Percentiles rank a stretch among this genome's conserved stretches.
Evolutionary conservation across 2,888 invertebrate genomes (phyloP).

Genomic region (Apotomis capreana): DNA sequence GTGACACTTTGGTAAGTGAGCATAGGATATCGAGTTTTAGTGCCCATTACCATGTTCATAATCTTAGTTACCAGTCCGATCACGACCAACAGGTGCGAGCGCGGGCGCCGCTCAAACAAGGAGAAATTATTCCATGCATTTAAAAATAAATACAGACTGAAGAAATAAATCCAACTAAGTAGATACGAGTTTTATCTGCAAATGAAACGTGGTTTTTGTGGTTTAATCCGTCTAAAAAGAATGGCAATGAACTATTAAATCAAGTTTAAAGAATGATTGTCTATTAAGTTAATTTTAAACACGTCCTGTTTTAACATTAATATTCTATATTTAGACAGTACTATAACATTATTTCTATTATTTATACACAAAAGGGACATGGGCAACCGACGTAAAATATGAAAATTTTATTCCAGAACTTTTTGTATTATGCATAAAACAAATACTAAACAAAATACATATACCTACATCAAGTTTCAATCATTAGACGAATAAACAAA

Average conservation of each 20-base stretch:
- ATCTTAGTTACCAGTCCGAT: conserved; percentile 36
- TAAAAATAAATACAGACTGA: conserved; percentile 23
- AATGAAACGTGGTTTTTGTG: neutral
- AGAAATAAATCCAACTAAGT: conserved; percentile 33
- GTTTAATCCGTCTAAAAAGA: neutral
- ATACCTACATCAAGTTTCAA: no score
- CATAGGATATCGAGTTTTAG: conserved; percentile 14
- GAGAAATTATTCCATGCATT: conserved; percentile 35
- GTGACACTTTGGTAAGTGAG: conserved; percentile 1
- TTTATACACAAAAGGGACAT: no score
- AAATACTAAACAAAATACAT: no score
- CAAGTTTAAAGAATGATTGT: neutral
- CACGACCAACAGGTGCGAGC: conserved; percentile 41
- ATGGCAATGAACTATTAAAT: neutral
- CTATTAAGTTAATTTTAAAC: neutral
- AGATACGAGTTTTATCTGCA: conserved; percentile 11
- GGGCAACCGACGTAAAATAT: no score
- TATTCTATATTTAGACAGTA: no score
- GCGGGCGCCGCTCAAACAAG: conserved; percentile 34
- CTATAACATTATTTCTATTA: no score
- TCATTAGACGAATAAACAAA: no score
- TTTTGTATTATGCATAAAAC: no score
- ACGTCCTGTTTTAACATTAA: neutral
- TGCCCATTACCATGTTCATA: conserved; percentile 27
- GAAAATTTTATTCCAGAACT: no score